A percentile compares a stretch with the other conserved stretches of the same genome.
Evolutionary conservation across 2,888 invertebrate species (phyloP).

Genomic region (Shargacucullia verbasci): DNA sequence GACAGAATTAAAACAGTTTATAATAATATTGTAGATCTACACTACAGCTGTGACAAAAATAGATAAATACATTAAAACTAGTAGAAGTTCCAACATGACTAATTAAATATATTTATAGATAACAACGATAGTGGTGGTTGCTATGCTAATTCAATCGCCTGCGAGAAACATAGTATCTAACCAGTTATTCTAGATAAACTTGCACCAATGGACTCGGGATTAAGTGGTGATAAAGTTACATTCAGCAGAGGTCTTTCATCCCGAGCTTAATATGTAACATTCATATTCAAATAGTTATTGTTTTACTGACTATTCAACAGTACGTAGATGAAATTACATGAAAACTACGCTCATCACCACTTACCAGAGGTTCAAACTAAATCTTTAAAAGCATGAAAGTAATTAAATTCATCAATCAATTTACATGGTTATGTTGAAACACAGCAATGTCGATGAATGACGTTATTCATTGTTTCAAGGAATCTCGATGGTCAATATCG

Average conservation of each 20-base stretch:
- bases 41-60: no score
- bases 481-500: conserved; percentile 67
- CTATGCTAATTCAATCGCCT: conserved; percentile 20
- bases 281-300: conserved; percentile 18
- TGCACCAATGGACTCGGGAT: neutral
- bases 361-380: conserved; percentile 17
- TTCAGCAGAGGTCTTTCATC: conserved; percentile 6
- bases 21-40: no score
- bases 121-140: conserved; percentile 19
- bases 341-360: neutral
- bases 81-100: neutral
- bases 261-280: conserved; percentile 12
- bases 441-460: conserved; percentile 52
- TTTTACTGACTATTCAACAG: conserved; percentile 4
- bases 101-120: conserved; percentile 5
- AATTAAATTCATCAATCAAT: conserved; percentile 28
- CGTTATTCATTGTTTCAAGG: conserved; percentile 65
- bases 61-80: neutral
- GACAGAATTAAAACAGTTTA: no score
- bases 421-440: conserved; percentile 32
- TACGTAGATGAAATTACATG: conserved; percentile 10
- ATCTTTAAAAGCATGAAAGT: conserved; percentile 31
- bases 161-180: conserved; percentile 15
- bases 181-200: conserved; percentile 34
- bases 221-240: neutral